Conservation (phyloP, 1,140 invertebrate species). For the Lepidotrigona ventralis region DNA sequence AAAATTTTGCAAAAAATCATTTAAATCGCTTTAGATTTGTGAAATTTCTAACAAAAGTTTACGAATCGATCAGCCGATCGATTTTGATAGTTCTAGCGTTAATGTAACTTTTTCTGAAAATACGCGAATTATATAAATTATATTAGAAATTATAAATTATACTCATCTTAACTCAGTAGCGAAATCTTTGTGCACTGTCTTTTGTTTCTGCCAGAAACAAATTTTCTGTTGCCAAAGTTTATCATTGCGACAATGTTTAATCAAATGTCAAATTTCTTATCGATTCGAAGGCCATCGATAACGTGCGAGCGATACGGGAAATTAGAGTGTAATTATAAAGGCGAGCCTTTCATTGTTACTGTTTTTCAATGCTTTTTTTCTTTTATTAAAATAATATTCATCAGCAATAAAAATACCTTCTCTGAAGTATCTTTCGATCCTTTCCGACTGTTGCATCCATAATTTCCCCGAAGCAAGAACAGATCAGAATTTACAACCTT, state of each 20-base stretch:
- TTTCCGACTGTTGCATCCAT: neutral
- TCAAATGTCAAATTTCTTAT: neutral
- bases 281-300: neutral
- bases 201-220: neutral
- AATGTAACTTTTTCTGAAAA: too few relatives aligned
- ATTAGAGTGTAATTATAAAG: neutral
- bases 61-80: too few relatives aligned
- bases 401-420: too few relatives aligned
- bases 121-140: too few relatives aligned
- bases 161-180: too few relatives aligned
- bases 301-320: neutral
- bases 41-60: too few relatives aligned
- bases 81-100: too few relatives aligned
- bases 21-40: too few relatives aligned
- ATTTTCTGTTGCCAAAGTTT: neutral
- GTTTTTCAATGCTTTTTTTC: neutral
- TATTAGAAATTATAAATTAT: too few relatives aligned
- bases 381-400: too few relatives aligned
- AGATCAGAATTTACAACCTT: neutral
- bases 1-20: too few relatives aligned
- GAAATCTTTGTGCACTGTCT: too few relatives aligned
- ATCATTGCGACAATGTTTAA: neutral
- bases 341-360: neutral
- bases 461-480: neutral
- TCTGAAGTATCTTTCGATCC: neutral